These are phyloP conservation scores for Eristalinus aeneus DNA, from an alignment of 2,888 invertebrate species.

Conservation along the genomic window DNA sequence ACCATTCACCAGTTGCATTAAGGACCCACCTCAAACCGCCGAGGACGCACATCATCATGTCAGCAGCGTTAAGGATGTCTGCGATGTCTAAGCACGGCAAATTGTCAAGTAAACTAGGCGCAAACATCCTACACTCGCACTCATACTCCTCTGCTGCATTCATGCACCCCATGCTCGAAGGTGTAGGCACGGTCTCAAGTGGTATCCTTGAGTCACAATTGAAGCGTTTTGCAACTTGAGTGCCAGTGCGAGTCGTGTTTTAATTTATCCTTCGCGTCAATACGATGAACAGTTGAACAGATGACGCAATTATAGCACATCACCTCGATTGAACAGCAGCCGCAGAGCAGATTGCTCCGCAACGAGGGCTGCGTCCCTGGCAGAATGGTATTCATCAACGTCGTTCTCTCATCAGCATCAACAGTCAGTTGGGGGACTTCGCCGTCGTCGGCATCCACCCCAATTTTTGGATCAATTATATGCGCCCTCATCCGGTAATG, in stretches of 20 bases:
- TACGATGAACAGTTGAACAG: slow-evolving; percentile 65
- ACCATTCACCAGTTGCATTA: slow-evolving; percentile 57
- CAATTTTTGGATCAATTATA: slow-evolving; percentile 57
- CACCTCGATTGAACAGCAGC: slow-evolving; percentile 57
- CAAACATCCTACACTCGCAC: neutral
- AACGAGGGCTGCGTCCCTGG: neutral
- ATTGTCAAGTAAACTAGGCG: slow-evolving; percentile 41
- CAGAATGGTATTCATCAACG: slow-evolving; percentile 39
- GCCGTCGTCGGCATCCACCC: slow-evolving; percentile 9
- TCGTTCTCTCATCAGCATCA: slow-evolving; percentile 44
- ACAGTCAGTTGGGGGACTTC: slow-evolving; percentile 10
- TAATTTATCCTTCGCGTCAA: slow-evolving; percentile 54
- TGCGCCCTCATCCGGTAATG: slow-evolving; percentile 47
- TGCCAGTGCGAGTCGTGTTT: slow-evolving; percentile 58
- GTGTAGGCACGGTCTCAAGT: slow-evolving; percentile 57
- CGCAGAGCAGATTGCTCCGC: slow-evolving; percentile 7
- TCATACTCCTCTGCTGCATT: neutral
- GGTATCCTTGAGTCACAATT: slow-evolving; percentile 60
- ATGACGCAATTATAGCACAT: slow-evolving; percentile 70
- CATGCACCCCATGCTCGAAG: neutral
- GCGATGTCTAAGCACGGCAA: slow-evolving; percentile 16
- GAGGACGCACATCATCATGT: neutral
- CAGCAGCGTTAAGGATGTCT: slow-evolving; percentile 6
- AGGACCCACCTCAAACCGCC: neutral
- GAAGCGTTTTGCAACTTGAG: slow-evolving; percentile 57